Conservation (phyloP, 2,888 invertebrate species). For the Carterocephalus palaemon region DNA sequence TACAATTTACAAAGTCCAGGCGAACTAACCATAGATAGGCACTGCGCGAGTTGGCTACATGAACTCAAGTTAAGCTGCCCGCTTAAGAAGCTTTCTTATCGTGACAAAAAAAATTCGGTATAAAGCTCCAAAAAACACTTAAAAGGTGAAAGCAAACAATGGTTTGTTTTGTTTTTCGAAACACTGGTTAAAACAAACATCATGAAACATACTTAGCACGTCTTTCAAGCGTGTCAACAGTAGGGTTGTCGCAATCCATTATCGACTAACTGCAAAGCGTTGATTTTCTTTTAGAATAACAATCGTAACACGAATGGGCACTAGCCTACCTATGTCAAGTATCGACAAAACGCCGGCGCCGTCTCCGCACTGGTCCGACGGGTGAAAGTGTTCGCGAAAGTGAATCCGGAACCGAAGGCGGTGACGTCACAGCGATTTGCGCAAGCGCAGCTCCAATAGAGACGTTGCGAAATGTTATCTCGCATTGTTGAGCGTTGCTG, state of each 20-base stretch:
- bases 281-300: conserved; percentile 2
- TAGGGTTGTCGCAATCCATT: conserved; percentile 1
- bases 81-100: too few species aligned
- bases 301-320: conserved; percentile 3
- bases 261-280: conserved; percentile 1
- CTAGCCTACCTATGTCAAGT: conserved; percentile 13
- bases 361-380: conserved; percentile 47
- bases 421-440: conserved; percentile 73
- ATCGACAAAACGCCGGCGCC: conserved; percentile 28
- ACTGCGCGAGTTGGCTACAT: too few species aligned
- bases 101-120: too few species aligned
- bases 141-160: too few species aligned
- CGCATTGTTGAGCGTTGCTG: conserved; percentile 41
- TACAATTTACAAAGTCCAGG: too few species aligned
- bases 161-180: too few species aligned
- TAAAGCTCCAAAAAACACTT: too few species aligned
- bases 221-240: neutral
- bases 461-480: conserved; percentile 68
- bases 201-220: neutral
- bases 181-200: too few species aligned
- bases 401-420: conserved; percentile 70
- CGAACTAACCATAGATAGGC: too few species aligned
- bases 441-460: conserved; percentile 51
- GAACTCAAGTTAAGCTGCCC: too few species aligned
- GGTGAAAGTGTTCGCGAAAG: conserved; percentile 78